Percentiles rank a stretch among this genome's conserved stretches.
phyloP scores from a whole-genome alignment of 1,140 invertebrate species.

The Aethina tumida region DNA sequence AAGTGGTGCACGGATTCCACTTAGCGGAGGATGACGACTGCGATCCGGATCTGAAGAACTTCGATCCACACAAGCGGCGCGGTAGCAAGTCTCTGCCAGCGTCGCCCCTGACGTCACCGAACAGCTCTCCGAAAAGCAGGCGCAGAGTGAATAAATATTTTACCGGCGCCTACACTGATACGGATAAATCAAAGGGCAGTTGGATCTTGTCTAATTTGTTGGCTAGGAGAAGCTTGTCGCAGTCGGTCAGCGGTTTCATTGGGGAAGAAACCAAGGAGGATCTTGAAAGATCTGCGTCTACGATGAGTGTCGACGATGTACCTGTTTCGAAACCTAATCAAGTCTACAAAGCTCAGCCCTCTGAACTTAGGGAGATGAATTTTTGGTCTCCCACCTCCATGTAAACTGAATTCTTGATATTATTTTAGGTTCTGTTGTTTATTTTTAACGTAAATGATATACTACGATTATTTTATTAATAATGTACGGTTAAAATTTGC shows the following conservation, averaged over 20 bases:
- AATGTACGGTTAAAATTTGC: too few relatives aligned
- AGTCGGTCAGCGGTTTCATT: conserved; percentile 41
- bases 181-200: conserved; percentile 39
- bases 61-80: conserved; percentile 37
- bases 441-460: too few relatives aligned
- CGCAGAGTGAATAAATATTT: conserved; percentile 44
- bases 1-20: conserved; percentile 29
- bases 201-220: conserved; percentile 44
- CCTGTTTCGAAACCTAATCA: conserved; percentile 11
- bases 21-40: conserved; percentile 25
- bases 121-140: conserved; percentile 45
- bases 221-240: conserved; percentile 35
- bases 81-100: conserved; percentile 61
- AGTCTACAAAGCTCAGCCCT: conserved; percentile 50
- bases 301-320: conserved; percentile 18
- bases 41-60: conserved; percentile 24
- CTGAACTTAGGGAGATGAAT: conserved; percentile 69
- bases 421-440: too few relatives aligned
- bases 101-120: conserved; percentile 52
- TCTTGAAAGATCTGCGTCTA: conserved; percentile 14
- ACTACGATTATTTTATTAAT: too few relatives aligned
- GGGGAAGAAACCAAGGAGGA: conserved; percentile 33
- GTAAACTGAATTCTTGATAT: conserved; percentile 37
- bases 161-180: conserved; percentile 36
- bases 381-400: conserved; percentile 76